These are phyloP conservation scores for Antheraea mylitta DNA, from an alignment of 1,140 invertebrate species.

Conservation along the genomic window DNA sequence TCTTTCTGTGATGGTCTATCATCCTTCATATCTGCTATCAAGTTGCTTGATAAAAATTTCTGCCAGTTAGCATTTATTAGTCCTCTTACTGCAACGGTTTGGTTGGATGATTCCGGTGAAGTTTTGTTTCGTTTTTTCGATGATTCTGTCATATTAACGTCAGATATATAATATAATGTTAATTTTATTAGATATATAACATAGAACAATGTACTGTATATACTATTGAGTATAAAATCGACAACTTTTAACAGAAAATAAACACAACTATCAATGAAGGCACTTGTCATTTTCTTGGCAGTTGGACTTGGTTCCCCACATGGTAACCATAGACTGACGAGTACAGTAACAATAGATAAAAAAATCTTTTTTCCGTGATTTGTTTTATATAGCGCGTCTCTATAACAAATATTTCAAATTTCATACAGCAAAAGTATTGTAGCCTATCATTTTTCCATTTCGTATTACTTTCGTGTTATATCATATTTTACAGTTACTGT, in stretches of 20 bases:
- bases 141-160: slow-evolving; percentile 57
- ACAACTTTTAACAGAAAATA: slow-evolving; percentile 40
- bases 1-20: slow-evolving; percentile 37
- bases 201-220: slow-evolving; percentile 24
- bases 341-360: neutral
- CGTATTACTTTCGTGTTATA: too few species aligned
- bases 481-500: too few species aligned
- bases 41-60: slow-evolving; percentile 52
- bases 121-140: slow-evolving; percentile 52
- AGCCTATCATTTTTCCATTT: too few species aligned
- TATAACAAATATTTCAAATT: too few species aligned
- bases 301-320: slow-evolving; percentile 6
- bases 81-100: slow-evolving; percentile 40
- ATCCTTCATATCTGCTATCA: slow-evolving; percentile 50
- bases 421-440: too few species aligned
- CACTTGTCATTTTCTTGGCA: slow-evolving; percentile 42
- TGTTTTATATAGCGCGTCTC: too few species aligned
- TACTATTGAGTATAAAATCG: slow-evolving; percentile 37
- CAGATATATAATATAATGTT: slow-evolving; percentile 33
- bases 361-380: too few species aligned
- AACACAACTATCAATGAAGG: slow-evolving; percentile 25
- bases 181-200: slow-evolving; percentile 31
- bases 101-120: slow-evolving; percentile 35
- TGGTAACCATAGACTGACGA: slow-evolving; percentile 9
- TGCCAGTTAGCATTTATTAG: slow-evolving; percentile 72